Percentiles rank a stretch among this genome's conserved stretches.
Conservation (phyloP, 2,113 vertebrate genomes). For the Zingel zingel region DNA sequence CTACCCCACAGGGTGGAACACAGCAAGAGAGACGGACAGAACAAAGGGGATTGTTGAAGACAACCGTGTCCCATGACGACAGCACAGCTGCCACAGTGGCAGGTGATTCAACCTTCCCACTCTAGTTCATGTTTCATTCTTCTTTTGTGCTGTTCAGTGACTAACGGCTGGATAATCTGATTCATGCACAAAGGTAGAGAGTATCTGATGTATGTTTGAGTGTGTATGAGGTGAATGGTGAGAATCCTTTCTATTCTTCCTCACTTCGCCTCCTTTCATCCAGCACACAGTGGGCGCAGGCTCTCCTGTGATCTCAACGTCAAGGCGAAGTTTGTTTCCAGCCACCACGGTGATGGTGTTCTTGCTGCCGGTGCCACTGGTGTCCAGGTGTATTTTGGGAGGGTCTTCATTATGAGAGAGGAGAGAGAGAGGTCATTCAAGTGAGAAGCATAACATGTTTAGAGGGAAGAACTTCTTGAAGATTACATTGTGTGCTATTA, state of each 20-base stretch:
- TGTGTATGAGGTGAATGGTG: constrained; percentile 14
- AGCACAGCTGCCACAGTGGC: constrained; percentile 17
- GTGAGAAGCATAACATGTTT: not conserved
- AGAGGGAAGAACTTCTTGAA: not conserved
- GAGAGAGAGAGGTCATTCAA: not conserved
- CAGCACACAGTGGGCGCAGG: constrained; percentile 88
- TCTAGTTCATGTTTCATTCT: constrained; percentile 14
- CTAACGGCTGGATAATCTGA: constrained; percentile 24
- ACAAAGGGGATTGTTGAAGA: not conserved
- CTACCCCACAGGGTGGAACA: constrained; percentile 64
- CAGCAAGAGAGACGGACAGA: not conserved
- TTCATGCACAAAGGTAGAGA: constrained; percentile 48
- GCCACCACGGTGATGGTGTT: constrained; percentile 90
- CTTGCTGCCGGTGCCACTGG: constrained; percentile 79
- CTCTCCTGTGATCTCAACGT: constrained; percentile 90
- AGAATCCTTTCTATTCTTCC: constrained; percentile 21
- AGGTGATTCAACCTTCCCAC: constrained; percentile 52
- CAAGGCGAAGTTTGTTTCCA: constrained; percentile 91
- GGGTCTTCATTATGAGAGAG: constrained; percentile 84
- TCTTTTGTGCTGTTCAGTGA: constrained; percentile 26
- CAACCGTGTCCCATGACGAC: not conserved
- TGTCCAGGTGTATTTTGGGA: constrained; percentile 93
- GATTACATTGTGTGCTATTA: not conserved
- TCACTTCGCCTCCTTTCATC: constrained; percentile 86
- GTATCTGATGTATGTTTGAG: constrained; percentile 8